These are phyloP conservation scores for Odontocerum albicorne DNA, from an alignment of 2,888 invertebrate genomes.

Conservation along the genomic window DNA sequence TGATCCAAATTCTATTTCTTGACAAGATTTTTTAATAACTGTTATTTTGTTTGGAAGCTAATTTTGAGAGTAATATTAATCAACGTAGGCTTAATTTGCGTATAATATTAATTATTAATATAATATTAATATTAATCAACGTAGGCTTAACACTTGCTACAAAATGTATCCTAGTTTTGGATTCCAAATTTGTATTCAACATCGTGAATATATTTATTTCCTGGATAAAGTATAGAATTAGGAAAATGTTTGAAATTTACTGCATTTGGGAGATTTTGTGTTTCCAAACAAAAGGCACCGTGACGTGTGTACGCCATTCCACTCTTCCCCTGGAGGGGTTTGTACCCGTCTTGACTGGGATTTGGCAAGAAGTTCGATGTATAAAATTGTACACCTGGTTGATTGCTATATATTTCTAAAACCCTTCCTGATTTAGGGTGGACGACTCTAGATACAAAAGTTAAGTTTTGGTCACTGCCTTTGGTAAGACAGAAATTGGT, in stretches of 20 bases:
- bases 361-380: constrained; percentile 74
- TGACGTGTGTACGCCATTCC: constrained; percentile 72
- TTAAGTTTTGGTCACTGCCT: constrained; percentile 43
- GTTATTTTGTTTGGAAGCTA: too few species aligned
- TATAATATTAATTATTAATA: too few species aligned
- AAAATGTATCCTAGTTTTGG: too few species aligned
- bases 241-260: constrained; percentile 72
- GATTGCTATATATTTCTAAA: constrained; percentile 80
- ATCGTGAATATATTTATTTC: constrained; percentile 68
- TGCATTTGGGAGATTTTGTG: constrained; percentile 92
- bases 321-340: constrained; percentile 65
- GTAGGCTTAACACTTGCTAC: too few species aligned
- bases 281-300: constrained; percentile 85
- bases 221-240: constrained; percentile 69
- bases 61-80: too few species aligned
- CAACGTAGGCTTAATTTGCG: too few species aligned
- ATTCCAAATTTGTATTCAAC: constrained; percentile 75
- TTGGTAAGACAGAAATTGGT: constrained; percentile 75
- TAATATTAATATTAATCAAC: too few species aligned
- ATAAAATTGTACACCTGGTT: constrained; percentile 91
- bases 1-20: too few species aligned
- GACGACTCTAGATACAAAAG: constrained; percentile 60
- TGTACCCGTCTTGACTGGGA: neutral
- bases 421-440: constrained; percentile 73
- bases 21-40: too few species aligned